phyloP scores from a whole-genome alignment of 2,888 invertebrate genomes.

The Stenodera caucasica region DNA sequence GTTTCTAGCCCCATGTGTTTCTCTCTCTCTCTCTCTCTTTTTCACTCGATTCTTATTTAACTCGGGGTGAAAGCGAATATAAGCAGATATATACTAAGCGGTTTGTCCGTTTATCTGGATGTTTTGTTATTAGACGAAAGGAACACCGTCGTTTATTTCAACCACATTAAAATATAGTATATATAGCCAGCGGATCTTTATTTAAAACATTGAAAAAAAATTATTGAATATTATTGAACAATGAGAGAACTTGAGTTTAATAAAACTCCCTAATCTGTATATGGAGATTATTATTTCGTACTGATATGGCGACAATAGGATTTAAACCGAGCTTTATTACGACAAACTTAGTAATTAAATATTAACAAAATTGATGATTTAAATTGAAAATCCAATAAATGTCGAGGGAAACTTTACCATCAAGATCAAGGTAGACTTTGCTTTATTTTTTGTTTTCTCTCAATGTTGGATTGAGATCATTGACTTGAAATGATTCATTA shows the following conservation, averaged over 20 bases:
- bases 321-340: conserved; percentile 4
- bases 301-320: conserved; percentile 5
- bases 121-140: conserved; percentile 1
- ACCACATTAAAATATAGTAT: not conserved
- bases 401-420: not conserved
- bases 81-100: conserved; percentile 13
- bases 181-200: not conserved
- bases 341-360: conserved; percentile 1
- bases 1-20: not conserved
- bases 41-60: conserved; percentile 20
- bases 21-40: too few relatives aligned
- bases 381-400: conserved; percentile 3
- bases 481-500: not conserved
- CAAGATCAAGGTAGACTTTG: too few relatives aligned
- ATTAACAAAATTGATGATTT: conserved; percentile 4
- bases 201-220: not conserved
- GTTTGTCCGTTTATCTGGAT: conserved; percentile 22
- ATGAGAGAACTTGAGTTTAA: not conserved
- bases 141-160: not conserved
- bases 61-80: not conserved
- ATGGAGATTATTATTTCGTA: not conserved
- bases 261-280: not conserved
- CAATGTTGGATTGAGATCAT: too few relatives aligned
- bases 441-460: too few relatives aligned
- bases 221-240: not conserved